A percentile compares a stretch with the other conserved stretches of the same genome.
phyloP scores from a whole-genome alignment of 1,140 invertebrate species.

The Bathynomus jamesi region DNA sequence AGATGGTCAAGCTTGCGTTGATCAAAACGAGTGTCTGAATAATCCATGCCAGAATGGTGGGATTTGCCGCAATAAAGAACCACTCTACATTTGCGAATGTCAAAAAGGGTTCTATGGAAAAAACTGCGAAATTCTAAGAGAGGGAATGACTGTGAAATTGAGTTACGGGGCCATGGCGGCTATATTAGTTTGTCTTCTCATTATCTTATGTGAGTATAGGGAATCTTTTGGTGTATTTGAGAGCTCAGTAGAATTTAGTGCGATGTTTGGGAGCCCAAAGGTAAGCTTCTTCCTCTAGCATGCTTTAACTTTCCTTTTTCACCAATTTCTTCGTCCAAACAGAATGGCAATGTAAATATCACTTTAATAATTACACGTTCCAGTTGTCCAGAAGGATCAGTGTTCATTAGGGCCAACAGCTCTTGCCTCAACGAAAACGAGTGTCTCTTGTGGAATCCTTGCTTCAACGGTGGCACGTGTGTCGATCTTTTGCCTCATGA shows the following conservation, averaged over 20 bases:
- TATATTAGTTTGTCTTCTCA: conserved; percentile 85
- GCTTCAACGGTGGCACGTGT: conserved; percentile 59
- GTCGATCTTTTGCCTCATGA: conserved; percentile 53
- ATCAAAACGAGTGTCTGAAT: conserved; percentile 88
- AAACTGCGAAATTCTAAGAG: conserved; percentile 85
- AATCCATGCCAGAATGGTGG: conserved; percentile 85
- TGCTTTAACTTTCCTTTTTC: too few species aligned
- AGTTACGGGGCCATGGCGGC: conserved; percentile 88
- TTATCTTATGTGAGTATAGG: conserved; percentile 81
- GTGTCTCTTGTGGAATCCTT: conserved; percentile 56
- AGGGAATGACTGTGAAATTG: conserved; percentile 82
- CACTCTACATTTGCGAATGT: conserved; percentile 73
- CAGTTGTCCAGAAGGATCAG: conserved; percentile 65
- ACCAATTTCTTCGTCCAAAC: too few species aligned
- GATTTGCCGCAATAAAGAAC: conserved; percentile 79
- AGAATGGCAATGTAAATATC: too few species aligned
- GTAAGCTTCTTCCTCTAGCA: too few species aligned
- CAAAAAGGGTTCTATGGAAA: conserved; percentile 85
- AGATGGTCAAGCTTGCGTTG: conserved; percentile 81
- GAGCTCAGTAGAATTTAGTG: too few species aligned
- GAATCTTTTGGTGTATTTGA: too few species aligned
- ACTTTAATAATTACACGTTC: too few species aligned
- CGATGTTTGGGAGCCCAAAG: too few species aligned
- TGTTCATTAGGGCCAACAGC: conserved; percentile 48
- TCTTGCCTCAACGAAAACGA: conserved; percentile 67